phyloP scores from a whole-genome alignment of 2,888 invertebrate species.

The Aphodius granarius region DNA sequence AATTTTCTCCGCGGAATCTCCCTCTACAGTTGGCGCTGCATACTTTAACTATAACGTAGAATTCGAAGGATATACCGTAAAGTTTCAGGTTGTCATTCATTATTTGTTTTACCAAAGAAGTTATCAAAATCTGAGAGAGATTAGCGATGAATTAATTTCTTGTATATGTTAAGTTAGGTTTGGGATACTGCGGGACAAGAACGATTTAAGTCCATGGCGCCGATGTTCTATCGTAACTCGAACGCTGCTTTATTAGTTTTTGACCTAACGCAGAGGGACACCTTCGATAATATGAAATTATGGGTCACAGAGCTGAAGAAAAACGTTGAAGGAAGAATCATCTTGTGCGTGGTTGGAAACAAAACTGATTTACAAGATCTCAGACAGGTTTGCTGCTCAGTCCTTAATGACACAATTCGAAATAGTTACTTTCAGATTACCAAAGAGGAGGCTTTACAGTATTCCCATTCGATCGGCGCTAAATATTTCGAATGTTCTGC shows the following conservation, averaged over 20 bases:
- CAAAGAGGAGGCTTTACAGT: conserved; percentile 71
- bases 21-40: conserved; percentile 87
- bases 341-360: conserved; percentile 81
- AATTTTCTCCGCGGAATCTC: conserved; percentile 71
- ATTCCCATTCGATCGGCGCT: conserved; percentile 81
- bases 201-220: conserved; percentile 87
- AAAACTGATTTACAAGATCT: conserved; percentile 74
- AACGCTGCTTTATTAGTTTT: conserved; percentile 87
- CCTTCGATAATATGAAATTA: conserved; percentile 78
- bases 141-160: conserved; percentile 30
- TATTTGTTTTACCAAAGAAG: background rate
- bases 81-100: conserved; percentile 66
- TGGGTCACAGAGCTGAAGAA: conserved; percentile 81
- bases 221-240: conserved; percentile 92
- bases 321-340: conserved; percentile 80
- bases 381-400: no score
- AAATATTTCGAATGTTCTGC: conserved; percentile 85
- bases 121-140: background rate
- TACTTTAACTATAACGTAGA: conserved; percentile 86
- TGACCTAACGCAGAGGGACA: conserved; percentile 76
- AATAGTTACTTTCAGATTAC: conserved; percentile 48
- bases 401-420: conserved; percentile 19
- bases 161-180: conserved; percentile 66
- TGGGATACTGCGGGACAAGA: conserved; percentile 93
- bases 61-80: conserved; percentile 70